These are phyloP conservation scores for Petaurus breviceps DNA, from an alignment of 2,113 vertebrate genomes.

Conservation along the genomic window DNA sequence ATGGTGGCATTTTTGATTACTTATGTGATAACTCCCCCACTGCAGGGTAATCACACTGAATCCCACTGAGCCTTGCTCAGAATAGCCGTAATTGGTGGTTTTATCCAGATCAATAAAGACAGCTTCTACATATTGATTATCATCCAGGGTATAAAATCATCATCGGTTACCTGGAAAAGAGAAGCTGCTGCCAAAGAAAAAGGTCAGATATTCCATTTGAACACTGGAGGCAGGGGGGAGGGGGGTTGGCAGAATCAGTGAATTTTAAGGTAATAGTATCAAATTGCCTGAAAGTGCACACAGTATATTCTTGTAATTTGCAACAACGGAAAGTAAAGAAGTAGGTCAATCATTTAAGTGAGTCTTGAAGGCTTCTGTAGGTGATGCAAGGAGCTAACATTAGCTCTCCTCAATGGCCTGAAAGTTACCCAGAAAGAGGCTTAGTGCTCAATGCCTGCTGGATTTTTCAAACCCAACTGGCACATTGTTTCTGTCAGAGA, in stretches of 20 bases:
- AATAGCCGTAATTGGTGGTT: slow-evolving; percentile 77
- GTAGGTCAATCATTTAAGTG: slow-evolving; percentile 71
- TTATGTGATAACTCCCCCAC: slow-evolving; percentile 45
- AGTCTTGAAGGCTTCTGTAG: slow-evolving; percentile 52
- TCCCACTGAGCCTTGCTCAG: slow-evolving; percentile 72
- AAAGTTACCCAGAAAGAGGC: slow-evolving; percentile 23
- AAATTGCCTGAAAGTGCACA: slow-evolving; percentile 75
- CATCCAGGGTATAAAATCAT: slow-evolving; percentile 72
- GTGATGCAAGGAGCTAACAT: slow-evolving; percentile 13
- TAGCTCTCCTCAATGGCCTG: slow-evolving; percentile 57
- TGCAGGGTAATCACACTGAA: slow-evolving; percentile 75
- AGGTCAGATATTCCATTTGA: slow-evolving; percentile 73
- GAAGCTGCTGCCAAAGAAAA: slow-evolving; percentile 70
- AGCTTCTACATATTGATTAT: slow-evolving; percentile 77
- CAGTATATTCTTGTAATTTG: slow-evolving; percentile 68
- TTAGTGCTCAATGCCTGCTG: background rate
- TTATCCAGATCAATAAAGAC: slow-evolving; percentile 78
- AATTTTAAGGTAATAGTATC: slow-evolving; percentile 72
- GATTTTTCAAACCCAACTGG: background rate
- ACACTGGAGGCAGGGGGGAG: slow-evolving; percentile 35
- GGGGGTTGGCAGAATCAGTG: background rate
- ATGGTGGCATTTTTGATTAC: slow-evolving; percentile 39
- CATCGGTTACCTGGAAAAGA: slow-evolving; percentile 63
- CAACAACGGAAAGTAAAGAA: slow-evolving; percentile 75
- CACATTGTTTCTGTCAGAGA: slow-evolving; percentile 27